These are phyloP conservation scores for Nasonia oneida DNA, from an alignment of 2,888 invertebrate genomes.

Conservation along the genomic window DNA sequence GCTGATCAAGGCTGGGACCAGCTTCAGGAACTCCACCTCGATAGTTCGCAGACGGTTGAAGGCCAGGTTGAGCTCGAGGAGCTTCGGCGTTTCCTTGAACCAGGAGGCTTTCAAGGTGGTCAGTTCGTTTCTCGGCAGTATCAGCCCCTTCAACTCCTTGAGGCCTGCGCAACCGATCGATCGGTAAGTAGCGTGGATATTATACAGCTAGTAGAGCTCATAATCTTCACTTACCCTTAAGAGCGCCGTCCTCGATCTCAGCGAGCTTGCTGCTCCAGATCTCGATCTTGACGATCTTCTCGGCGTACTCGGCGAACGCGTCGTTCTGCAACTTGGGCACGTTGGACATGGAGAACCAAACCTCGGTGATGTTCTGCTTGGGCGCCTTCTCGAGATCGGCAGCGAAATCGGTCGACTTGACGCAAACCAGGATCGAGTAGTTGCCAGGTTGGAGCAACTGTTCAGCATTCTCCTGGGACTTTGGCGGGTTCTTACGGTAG, in stretches of 20 bases:
- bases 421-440: constrained; percentile 59
- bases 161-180: constrained; percentile 35
- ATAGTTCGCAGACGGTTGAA: constrained; percentile 56
- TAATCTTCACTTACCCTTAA: constrained; percentile 54
- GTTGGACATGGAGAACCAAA: constrained; percentile 59
- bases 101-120: constrained; percentile 59
- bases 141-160: constrained; percentile 56
- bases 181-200: not conserved
- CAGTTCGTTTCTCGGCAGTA: constrained; percentile 59
- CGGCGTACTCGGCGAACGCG: constrained; percentile 56
- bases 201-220: not conserved
- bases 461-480: constrained; percentile 54
- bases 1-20: constrained; percentile 46
- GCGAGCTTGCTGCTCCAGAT: constrained; percentile 57
- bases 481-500: constrained; percentile 58
- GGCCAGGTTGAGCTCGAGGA: constrained; percentile 55
- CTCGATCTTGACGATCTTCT: constrained; percentile 57
- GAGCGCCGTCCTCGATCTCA: constrained; percentile 63
- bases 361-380: constrained; percentile 42
- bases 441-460: constrained; percentile 40
- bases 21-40: constrained; percentile 53
- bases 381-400: constrained; percentile 58
- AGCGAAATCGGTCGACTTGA: constrained; percentile 37
- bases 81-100: constrained; percentile 61
- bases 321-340: constrained; percentile 53